Percentiles rank a stretch among this genome's conserved stretches.
Evolutionary conservation across 2,797 vertebrate genomes (phyloP).

Genomic region (Amniataba percoides): DNA sequence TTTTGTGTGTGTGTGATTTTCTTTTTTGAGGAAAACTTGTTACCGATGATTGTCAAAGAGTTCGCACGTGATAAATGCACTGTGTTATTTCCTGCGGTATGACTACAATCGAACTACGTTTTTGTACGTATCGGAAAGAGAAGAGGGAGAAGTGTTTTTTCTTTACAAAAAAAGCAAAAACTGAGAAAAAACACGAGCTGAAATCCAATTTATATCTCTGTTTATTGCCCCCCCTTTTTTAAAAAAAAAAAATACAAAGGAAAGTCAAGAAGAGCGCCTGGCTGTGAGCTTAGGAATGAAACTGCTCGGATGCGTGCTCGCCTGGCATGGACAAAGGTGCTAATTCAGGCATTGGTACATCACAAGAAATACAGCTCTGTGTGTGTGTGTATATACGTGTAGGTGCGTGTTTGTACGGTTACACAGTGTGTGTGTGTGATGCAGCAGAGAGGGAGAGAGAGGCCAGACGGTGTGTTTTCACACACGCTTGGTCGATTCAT

Average conservation of each 20-base stretch:
- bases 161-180: constrained; percentile 31
- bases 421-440: constrained; percentile 32
- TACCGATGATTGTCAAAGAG: constrained; percentile 66
- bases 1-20: constrained; percentile 27
- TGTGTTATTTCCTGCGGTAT: constrained; percentile 73
- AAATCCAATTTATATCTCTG: constrained; percentile 42
- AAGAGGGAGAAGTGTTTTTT: constrained; percentile 44
- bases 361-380: constrained; percentile 39
- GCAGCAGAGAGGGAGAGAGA: constrained; percentile 35
- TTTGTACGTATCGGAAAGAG: constrained; percentile 65
- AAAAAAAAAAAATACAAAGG: constrained; percentile 21
- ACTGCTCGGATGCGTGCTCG: constrained; percentile 48
- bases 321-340: constrained; percentile 63
- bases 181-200: constrained; percentile 37
- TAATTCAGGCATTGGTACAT: constrained; percentile 62
- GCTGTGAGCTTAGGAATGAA: constrained; percentile 23
- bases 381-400: constrained; percentile 22
- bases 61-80: constrained; percentile 66
- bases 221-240: constrained; percentile 8
- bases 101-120: constrained; percentile 74
- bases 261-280: constrained; percentile 42
- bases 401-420: constrained; percentile 33
- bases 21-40: constrained; percentile 54
- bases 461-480: constrained; percentile 68
- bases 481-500: constrained; percentile 72